These are phyloP conservation scores for Brachionus manjavacas DNA, from an alignment of 1,140 invertebrate genomes.

Conservation along the genomic window DNA sequence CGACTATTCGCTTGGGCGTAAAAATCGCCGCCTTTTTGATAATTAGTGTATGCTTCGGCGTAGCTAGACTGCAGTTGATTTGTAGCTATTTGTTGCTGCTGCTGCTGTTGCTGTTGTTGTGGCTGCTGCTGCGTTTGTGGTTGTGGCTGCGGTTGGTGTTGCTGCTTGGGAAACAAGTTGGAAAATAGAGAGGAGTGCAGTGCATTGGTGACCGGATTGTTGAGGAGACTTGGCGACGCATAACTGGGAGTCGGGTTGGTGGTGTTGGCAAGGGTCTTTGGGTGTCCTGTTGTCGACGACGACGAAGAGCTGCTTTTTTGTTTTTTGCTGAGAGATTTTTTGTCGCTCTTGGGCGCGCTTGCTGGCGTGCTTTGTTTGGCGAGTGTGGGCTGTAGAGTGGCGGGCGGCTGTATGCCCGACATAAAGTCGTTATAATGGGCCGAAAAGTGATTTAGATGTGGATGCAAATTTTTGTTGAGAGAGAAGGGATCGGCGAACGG, in stretches of 20 bases:
- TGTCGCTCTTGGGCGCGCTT: neutral
- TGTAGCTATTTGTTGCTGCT: neutral
- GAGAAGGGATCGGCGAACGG: neutral
- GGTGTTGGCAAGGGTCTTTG: neutral
- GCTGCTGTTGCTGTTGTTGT: neutral
- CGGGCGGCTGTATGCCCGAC: neutral
- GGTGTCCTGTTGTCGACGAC: neutral
- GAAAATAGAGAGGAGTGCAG: neutral
- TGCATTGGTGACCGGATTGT: neutral
- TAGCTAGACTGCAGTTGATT: neutral
- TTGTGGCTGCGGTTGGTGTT: neutral
- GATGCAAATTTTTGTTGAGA: neutral
- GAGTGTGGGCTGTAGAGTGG: neutral
- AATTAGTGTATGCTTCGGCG: neutral
- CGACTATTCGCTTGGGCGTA: neutral
- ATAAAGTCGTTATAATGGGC: neutral
- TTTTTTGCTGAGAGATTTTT: neutral
- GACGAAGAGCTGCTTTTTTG: neutral
- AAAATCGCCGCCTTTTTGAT: neutral
- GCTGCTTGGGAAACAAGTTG: neutral
- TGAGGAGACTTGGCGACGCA: neutral
- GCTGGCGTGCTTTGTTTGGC: neutral
- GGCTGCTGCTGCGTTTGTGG: neutral
- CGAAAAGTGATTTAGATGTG: slow-evolving; percentile 14
- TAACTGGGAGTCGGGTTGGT: neutral